Conservation (phyloP, 1,140 invertebrate species). For the Hypothenemus hampei region DNA sequence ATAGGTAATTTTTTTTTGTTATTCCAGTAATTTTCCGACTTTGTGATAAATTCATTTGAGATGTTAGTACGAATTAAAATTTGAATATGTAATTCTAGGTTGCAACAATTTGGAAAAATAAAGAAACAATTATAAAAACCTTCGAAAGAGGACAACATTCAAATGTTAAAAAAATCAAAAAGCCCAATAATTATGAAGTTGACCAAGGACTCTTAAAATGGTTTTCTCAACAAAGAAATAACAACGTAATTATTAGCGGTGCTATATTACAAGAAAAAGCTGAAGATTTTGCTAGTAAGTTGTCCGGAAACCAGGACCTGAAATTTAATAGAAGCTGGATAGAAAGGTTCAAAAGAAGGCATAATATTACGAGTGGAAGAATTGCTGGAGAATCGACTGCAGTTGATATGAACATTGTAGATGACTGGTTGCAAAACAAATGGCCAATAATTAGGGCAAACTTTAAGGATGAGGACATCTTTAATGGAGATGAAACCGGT, state of each 20-base stretch:
- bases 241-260: conserved; percentile 20
- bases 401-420: conserved; percentile 11
- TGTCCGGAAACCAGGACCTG: conserved; percentile 13
- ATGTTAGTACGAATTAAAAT: too few species aligned
- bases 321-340: conserved; percentile 22
- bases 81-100: too few species aligned
- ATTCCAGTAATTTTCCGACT: too few species aligned
- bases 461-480: conserved; percentile 40
- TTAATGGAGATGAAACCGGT: conserved; percentile 47
- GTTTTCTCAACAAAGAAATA: conserved; percentile 3
- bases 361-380: conserved; percentile 21
- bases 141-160: not conserved
- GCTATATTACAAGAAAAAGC: conserved; percentile 26
- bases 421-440: conserved; percentile 11
- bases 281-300: conserved; percentile 4
- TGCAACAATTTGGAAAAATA: not conserved
- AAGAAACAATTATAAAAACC: not conserved
- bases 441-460: conserved; percentile 25
- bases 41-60: too few species aligned
- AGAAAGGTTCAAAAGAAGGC: conserved; percentile 28
- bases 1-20: too few species aligned
- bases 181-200: not conserved
- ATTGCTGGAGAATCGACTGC: conserved; percentile 24
- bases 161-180: not conserved
- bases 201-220: conserved; percentile 2